These are phyloP conservation scores for Myotis myotis DNA, from an alignment of 2,797 vertebrate species.

Conservation along the genomic window DNA sequence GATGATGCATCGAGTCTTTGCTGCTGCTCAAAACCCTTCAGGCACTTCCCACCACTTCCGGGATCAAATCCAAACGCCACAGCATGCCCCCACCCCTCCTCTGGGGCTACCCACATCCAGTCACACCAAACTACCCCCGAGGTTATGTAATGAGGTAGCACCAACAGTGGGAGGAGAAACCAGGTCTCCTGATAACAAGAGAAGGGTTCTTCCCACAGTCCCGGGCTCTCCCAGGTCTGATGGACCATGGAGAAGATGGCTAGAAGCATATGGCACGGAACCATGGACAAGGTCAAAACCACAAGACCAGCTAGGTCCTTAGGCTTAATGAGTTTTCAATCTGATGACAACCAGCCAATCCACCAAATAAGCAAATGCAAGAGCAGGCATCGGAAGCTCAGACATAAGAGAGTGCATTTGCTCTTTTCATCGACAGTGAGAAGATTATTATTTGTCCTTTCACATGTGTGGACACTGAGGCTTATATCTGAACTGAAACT, in stretches of 20 bases:
- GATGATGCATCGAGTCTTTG: neutral
- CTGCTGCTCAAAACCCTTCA: neutral
- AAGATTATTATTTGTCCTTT: neutral
- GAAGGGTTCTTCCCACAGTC: neutral
- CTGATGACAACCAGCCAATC: neutral
- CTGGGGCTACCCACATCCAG: neutral
- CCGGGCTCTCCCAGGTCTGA: neutral
- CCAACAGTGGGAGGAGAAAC: neutral
- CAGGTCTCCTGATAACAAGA: neutral
- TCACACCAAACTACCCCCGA: neutral
- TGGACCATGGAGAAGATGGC: neutral
- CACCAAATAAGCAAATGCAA: neutral
- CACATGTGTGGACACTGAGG: neutral
- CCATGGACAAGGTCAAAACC: neutral
- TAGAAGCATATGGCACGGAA: neutral
- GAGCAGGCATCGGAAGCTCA: neutral
- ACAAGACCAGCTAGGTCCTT: neutral
- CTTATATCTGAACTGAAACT: neutral
- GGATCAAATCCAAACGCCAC: neutral
- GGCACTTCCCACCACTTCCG: neutral
- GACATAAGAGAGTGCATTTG: neutral
- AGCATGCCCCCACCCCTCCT: neutral
- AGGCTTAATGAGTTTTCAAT: neutral
- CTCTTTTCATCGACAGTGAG: neutral
- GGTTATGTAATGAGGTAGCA: neutral